Conservation (phyloP, 1,140 invertebrate species). For the Drosophila tropicalis region DNA sequence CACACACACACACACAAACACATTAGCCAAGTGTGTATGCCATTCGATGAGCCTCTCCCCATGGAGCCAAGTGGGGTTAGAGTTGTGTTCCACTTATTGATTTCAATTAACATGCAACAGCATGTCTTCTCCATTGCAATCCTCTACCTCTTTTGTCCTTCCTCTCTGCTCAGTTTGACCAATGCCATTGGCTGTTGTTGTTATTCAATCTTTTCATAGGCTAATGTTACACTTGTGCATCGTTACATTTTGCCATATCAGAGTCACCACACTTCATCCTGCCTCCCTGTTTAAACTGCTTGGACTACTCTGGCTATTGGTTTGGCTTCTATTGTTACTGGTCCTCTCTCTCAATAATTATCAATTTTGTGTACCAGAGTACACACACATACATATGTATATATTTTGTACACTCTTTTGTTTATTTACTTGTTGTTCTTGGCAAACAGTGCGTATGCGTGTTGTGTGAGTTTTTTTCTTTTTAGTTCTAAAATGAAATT, state of each 20-base stretch:
- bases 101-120: conserved; percentile 82
- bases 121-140: conserved; percentile 70
- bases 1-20: conserved; percentile 33
- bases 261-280: background rate
- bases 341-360: conserved; percentile 68
- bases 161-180: background rate
- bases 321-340: conserved; percentile 19
- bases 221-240: conserved; percentile 80
- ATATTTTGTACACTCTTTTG: conserved; percentile 59
- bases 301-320: background rate
- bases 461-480: conserved; percentile 25
- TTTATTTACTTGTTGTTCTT: conserved; percentile 78
- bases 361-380: conserved; percentile 62
- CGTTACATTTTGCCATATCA: conserved; percentile 59
- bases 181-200: conserved; percentile 35
- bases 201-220: conserved; percentile 78
- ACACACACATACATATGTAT: background rate
- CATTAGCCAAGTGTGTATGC: conserved; percentile 16
- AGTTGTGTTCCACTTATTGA: conserved; percentile 73
- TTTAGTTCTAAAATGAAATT: background rate
- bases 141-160: conserved; percentile 18
- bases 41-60: conserved; percentile 1
- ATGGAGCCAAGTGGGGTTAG: conserved; percentile 18
- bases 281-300: background rate
- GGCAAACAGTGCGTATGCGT: conserved; percentile 79